phyloP scores from a whole-genome alignment of 2,797 vertebrate genomes.

The Odontamblyopus rebecca region DNA sequence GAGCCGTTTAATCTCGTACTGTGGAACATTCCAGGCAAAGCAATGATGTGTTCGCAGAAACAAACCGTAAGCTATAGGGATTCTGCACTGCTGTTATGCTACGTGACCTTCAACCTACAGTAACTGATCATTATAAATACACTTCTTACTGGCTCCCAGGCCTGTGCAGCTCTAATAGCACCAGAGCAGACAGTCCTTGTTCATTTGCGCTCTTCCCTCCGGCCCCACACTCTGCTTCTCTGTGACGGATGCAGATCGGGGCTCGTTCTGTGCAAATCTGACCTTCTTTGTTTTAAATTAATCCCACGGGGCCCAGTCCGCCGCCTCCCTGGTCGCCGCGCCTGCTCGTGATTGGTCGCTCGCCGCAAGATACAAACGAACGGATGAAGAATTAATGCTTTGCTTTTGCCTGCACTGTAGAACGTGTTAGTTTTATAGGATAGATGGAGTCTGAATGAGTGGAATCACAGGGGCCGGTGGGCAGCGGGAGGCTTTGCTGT shows the following conservation, averaged over 20 bases:
- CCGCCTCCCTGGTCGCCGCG: slow-evolving; percentile 7
- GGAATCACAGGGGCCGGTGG: too few species aligned
- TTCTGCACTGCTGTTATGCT: too few species aligned
- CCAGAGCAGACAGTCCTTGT: neutral
- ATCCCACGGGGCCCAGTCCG: slow-evolving; percentile 21
- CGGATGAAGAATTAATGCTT: slow-evolving; percentile 18
- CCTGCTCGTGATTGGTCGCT: slow-evolving; percentile 17
- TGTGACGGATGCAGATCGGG: slow-evolving; percentile 28
- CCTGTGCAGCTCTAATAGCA: neutral
- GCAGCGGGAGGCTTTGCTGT: too few species aligned
- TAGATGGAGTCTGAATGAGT: too few species aligned
- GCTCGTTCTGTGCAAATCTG: slow-evolving; percentile 44
- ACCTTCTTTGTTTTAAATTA: slow-evolving; percentile 51
- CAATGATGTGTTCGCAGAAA: too few species aligned
- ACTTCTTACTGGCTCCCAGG: neutral
- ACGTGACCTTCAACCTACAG: too few species aligned
- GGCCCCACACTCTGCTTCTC: neutral
- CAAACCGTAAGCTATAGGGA: too few species aligned
- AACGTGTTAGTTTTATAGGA: neutral
- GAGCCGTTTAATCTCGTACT: too few species aligned
- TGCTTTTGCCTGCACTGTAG: slow-evolving; percentile 3
- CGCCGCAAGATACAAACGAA: slow-evolving; percentile 23
- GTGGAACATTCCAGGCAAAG: too few species aligned
- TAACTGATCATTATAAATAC: neutral
- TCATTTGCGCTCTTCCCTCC: neutral